Conservation (phyloP, 2,113 vertebrate species). For the Brachirus orientalis region DNA sequence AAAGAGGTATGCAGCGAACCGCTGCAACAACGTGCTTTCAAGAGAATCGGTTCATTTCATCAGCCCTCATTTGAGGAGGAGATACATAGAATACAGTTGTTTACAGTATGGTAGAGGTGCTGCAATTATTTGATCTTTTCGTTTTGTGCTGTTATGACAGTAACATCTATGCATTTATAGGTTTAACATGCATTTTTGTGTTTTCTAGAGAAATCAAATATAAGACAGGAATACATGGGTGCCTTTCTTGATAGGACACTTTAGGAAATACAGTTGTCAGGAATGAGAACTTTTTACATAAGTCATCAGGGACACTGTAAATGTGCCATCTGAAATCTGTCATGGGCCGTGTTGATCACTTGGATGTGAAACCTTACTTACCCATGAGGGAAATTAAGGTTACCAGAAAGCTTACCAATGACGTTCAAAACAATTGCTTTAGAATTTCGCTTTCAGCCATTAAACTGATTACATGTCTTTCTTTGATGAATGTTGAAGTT, state of each 20-base stretch:
- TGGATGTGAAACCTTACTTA: conserved; percentile 65
- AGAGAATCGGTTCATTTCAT: conserved; percentile 32
- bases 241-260: conserved; percentile 66
- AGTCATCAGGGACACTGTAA: conserved; percentile 56
- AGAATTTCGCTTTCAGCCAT: conserved; percentile 28
- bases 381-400: conserved; percentile 14
- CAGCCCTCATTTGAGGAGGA: conserved; percentile 14
- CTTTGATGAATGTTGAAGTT: conserved; percentile 14
- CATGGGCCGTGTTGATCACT: conserved; percentile 48
- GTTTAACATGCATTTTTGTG: conserved; percentile 31
- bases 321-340: conserved; percentile 57
- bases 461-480: conserved; percentile 3
- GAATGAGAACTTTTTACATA: conserved; percentile 22
- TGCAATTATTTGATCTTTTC: conserved; percentile 8
- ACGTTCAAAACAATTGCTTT: conserved; percentile 32
- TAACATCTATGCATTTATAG: conserved; percentile 68
- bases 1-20: conserved; percentile 29
- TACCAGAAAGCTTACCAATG: conserved; percentile 24
- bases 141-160: conserved; percentile 48
- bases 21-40: conserved; percentile 31
- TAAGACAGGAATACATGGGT: conserved; percentile 59
- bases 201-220: conserved; percentile 42
- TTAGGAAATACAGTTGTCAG: conserved; percentile 26
- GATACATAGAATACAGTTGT: not conserved
- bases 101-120: conserved; percentile 15